These are phyloP conservation scores for Latheticus oryzae DNA, from an alignment of 2,888 invertebrate species.

Conservation along the genomic window DNA sequence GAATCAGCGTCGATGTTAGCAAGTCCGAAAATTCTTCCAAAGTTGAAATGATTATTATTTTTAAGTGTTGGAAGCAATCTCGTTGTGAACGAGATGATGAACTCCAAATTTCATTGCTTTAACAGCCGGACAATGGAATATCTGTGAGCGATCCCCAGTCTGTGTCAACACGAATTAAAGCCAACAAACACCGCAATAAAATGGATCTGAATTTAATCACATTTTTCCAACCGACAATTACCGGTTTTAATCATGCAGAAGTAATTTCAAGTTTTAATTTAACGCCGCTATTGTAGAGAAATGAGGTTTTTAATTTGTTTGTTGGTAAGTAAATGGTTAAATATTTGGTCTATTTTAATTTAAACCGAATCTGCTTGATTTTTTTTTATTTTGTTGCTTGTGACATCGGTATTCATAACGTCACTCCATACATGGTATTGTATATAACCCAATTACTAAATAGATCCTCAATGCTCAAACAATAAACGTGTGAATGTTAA, in stretches of 20 bases:
- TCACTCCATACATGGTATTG: conserved; percentile 35
- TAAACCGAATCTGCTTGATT: conserved; percentile 21
- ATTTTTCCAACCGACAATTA: conserved; percentile 61
- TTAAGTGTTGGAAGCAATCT: no score
- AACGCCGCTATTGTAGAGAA: conserved; percentile 52
- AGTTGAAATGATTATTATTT: no score
- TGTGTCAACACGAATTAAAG: conserved; percentile 60
- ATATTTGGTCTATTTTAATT: conserved; percentile 57
- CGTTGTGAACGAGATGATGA: conserved; percentile 7
- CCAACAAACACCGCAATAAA: conserved; percentile 55
- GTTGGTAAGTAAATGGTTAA: conserved; percentile 52
- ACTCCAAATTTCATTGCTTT: conserved; percentile 16
- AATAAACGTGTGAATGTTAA: conserved; percentile 53
- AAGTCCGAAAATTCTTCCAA: no score
- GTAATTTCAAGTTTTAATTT: conserved; percentile 65
- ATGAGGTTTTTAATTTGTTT: conserved; percentile 62
- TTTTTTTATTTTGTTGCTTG: conserved; percentile 7
- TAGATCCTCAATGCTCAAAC: conserved; percentile 49
- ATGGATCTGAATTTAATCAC: conserved; percentile 61
- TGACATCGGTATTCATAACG: conserved; percentile 25
- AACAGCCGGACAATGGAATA: conserved; percentile 34
- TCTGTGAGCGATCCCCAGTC: conserved; percentile 42
- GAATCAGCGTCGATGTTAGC: conserved; percentile 51
- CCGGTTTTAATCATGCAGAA: conserved; percentile 61
- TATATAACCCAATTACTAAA: conserved; percentile 49